Percentiles rank a stretch among this genome's conserved stretches.
Evolutionary conservation across 2,797 vertebrate species (phyloP).

Genomic region (Dermochelys coriacea): DNA sequence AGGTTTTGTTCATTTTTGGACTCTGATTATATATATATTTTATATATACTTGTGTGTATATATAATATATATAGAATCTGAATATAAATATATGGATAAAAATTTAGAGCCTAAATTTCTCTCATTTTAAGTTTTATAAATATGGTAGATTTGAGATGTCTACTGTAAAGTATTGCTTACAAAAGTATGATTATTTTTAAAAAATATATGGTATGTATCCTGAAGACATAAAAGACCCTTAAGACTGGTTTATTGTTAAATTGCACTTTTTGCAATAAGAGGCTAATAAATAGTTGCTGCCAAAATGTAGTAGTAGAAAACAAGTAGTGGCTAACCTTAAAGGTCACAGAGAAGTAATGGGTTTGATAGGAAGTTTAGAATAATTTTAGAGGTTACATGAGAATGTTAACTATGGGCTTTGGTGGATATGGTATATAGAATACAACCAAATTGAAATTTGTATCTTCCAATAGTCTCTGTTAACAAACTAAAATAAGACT

Average conservation of each 20-base stretch:
- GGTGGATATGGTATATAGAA: slow-evolving; percentile 74
- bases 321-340: slow-evolving; percentile 73
- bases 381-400: slow-evolving; percentile 67
- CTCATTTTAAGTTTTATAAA: slow-evolving; percentile 87
- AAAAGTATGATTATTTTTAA: slow-evolving; percentile 88
- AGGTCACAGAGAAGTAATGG: slow-evolving; percentile 61
- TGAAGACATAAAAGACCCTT: slow-evolving; percentile 85
- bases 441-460: slow-evolving; percentile 79
- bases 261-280: slow-evolving; percentile 86
- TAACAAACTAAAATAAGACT: slow-evolving; percentile 46
- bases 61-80: slow-evolving; percentile 86
- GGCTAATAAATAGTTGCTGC: slow-evolving; percentile 84
- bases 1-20: slow-evolving; percentile 86
- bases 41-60: slow-evolving; percentile 88
- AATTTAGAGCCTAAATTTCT: slow-evolving; percentile 86
- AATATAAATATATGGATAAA: slow-evolving; percentile 86
- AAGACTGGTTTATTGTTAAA: slow-evolving; percentile 87
- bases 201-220: slow-evolving; percentile 88
- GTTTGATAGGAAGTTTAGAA: slow-evolving; percentile 70
- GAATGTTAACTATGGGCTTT: slow-evolving; percentile 39
- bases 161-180: slow-evolving; percentile 89
- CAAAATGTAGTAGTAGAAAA: slow-evolving; percentile 81
- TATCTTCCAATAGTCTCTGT: slow-evolving; percentile 71
- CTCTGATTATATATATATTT: slow-evolving; percentile 90
- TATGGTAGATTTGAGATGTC: slow-evolving; percentile 88